phyloP scores from a whole-genome alignment of 2,113 vertebrate species.

The Saguinus midas region DNA sequence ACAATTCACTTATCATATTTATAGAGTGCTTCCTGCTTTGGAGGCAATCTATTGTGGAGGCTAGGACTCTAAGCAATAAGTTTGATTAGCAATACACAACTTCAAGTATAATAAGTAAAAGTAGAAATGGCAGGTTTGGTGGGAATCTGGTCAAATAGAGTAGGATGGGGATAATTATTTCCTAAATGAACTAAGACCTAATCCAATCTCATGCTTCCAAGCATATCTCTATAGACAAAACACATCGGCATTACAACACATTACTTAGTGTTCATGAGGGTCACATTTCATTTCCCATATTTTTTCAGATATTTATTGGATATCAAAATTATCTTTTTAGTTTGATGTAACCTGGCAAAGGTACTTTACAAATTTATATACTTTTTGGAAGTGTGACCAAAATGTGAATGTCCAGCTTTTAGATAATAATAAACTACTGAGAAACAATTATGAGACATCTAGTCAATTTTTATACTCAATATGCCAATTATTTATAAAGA shows the following conservation, averaged over 20 bases:
- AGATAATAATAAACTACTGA: background rate
- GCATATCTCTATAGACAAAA: background rate
- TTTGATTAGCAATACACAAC: background rate
- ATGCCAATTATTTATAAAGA: slow-evolving; percentile 20
- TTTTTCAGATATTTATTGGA: background rate
- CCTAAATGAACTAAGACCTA: background rate
- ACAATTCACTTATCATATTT: background rate
- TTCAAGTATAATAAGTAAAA: background rate
- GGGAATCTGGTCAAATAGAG: background rate
- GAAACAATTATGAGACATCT: background rate
- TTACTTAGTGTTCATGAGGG: background rate
- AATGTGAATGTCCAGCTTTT: background rate
- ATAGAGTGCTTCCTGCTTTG: background rate
- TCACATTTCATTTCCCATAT: background rate
- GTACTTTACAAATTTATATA: background rate
- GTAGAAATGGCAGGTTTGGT: background rate
- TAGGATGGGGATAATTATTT: background rate
- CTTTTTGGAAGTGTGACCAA: background rate
- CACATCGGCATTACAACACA: background rate
- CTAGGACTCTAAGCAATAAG: background rate
- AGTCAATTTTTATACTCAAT: background rate
- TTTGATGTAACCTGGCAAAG: background rate
- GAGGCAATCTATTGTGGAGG: background rate
- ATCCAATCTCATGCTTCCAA: background rate
- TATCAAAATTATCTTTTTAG: background rate